Conservation (phyloP, 2,888 invertebrate species). For the Euzophera pinguis region DNA sequence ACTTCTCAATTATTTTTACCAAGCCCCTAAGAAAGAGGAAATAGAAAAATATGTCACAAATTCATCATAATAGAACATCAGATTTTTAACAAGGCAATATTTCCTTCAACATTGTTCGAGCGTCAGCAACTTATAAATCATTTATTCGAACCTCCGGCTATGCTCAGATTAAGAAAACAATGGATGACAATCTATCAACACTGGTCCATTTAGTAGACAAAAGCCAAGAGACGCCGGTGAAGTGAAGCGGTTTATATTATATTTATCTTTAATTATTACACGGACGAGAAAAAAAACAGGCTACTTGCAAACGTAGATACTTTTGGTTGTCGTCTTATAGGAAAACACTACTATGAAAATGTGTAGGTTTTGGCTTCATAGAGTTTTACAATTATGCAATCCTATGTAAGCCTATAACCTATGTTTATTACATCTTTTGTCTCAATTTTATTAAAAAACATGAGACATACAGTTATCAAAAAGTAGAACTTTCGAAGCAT, state of each 20-base stretch:
- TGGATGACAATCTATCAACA: slow-evolving; percentile 71
- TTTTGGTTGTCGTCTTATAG: no score
- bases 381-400: no score
- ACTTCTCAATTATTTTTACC: neutral
- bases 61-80: neutral
- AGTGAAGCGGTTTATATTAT: slow-evolving; percentile 75
- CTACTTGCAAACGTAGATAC: neutral
- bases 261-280: slow-evolving; percentile 79
- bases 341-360: no score
- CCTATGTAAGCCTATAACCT: no score
- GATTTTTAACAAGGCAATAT: slow-evolving; percentile 22
- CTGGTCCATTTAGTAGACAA: slow-evolving; percentile 68
- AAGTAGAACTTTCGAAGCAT: no score
- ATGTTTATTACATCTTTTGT: no score
- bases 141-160: slow-evolving; percentile 62
- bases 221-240: slow-evolving; percentile 51
- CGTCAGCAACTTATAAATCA: slow-evolving; percentile 59
- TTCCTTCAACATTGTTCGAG: slow-evolving; percentile 28
- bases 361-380: no score
- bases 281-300: slow-evolving; percentile 45
- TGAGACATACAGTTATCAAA: no score
- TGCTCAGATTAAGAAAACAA: slow-evolving; percentile 71
- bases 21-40: neutral
- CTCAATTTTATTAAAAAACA: no score
- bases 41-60: neutral